Evolutionary conservation across 2,888 invertebrate genomes (phyloP).

Genomic region (Tetheella fluctuosa): DNA sequence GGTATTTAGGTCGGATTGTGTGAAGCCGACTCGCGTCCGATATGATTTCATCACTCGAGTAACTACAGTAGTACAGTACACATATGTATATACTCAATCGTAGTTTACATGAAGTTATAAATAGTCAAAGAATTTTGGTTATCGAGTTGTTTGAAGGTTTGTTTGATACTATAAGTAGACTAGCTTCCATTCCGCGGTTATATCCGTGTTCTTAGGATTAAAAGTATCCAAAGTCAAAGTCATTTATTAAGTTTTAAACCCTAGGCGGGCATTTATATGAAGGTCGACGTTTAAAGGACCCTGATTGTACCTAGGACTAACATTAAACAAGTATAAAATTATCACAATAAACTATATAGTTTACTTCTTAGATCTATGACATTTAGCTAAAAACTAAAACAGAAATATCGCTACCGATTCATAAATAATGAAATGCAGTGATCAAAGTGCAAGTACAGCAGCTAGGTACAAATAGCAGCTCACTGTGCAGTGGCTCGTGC

Average conservation of each 20-base stretch:
- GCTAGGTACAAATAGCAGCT: not conserved
- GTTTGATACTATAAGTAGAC: too few relatives aligned
- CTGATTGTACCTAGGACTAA: too few relatives aligned
- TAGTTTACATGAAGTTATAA: not conserved
- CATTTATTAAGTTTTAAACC: too few relatives aligned
- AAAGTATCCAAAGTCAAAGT: too few relatives aligned
- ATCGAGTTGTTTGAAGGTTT: not conserved
- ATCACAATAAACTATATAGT: too few relatives aligned
- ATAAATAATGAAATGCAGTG: not conserved
- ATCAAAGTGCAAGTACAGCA: not conserved
- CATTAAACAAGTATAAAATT: too few relatives aligned
- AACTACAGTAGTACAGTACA: not conserved
- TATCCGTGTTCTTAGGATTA: too few relatives aligned
- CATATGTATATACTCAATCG: not conserved
- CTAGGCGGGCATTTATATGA: too few relatives aligned
- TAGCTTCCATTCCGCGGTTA: too few relatives aligned
- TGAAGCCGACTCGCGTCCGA: constrained; percentile 1
- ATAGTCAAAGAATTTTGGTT: not conserved
- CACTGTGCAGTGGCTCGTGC: not conserved
- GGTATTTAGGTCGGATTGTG: constrained; percentile 16
- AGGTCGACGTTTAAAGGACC: too few relatives aligned
- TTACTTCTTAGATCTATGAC: too few relatives aligned
- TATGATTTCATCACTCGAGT: not conserved
- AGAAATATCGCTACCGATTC: not conserved
- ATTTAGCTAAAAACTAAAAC: too few relatives aligned